Base-by-base conservation (phyloP, 1,140 invertebrate species). In the Neodiprion fabricii region DNA sequence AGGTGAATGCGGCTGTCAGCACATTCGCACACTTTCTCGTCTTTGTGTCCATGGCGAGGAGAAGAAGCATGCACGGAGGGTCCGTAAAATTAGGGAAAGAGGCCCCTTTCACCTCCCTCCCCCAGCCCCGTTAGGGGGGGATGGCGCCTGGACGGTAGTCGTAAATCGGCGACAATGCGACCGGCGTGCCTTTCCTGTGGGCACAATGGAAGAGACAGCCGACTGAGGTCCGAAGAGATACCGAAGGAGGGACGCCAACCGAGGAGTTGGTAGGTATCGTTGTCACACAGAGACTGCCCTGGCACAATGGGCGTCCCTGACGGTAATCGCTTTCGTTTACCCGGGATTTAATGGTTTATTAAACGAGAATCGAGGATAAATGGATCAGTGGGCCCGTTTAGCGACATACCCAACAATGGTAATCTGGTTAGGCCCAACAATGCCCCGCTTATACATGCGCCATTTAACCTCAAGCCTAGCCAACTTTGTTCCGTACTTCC, bases 201-300 rank as follows among this genome's bases (percentile, higher is more conserved):
- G 10, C 48, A 48, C 48, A 50, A 17, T 23, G 48, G 70, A 14
- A 40, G 14, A 69, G 14, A 21, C 14, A 28, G 8, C 70, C 23
- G 48, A 40, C 28, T 40, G 21, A 71, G 48, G 48, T 61, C 48
- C 40, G 11, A 49, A 48, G 67, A 14, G 67, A 14, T 21, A 12
- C 67, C 67, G 40, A 14, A 23, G 67, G 9, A 70, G 12, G 12
- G 68, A 28, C 8, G 12, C 14, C 3, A 70, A 70, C 28, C 14
- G n/a, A 12, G 23, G 17, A 14, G 21, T 74, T 73, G 77, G 76
- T 76, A 68, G 48, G 28, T 77, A 78, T 75, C 74, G 75, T 70
- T 79, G 74, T 77, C 74, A 73, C 47, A 48, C 71, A 70, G 71
- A 53, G 70, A 23, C 65, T 48, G 61, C 67, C 28, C 50, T 74